Evolutionary conservation across 2,113 vertebrate species (phyloP).

Genomic region (Callithrix jacchus): DNA sequence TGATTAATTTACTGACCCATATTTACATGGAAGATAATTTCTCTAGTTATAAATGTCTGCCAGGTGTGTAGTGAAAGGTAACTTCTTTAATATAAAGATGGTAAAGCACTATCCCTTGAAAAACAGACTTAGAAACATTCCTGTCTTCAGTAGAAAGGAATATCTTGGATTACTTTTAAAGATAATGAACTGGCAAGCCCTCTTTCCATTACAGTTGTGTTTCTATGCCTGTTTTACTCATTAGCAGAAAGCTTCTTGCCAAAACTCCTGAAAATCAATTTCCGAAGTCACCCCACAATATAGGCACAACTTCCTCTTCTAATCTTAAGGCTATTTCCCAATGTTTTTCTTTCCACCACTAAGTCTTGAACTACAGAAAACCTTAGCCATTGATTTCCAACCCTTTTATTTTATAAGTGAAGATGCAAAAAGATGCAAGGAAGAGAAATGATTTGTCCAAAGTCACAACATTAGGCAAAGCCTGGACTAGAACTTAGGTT

Average conservation of each 20-base stretch:
- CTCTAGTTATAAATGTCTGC: conserved; percentile 49
- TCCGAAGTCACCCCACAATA: neutral
- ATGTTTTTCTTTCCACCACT: neutral
- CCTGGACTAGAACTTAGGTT: neutral
- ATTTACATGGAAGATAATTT: conserved; percentile 64
- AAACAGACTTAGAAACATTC: neutral
- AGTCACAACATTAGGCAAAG: neutral
- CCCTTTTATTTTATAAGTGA: neutral
- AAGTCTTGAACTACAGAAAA: neutral
- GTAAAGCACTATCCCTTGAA: neutral
- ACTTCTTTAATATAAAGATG: conserved; percentile 17
- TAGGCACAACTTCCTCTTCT: neutral
- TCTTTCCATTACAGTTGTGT: neutral
- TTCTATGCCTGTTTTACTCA: neutral
- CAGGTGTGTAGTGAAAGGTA: conserved; percentile 18
- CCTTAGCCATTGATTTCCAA: neutral
- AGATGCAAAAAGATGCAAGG: neutral
- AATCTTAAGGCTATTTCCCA: neutral
- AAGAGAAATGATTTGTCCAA: neutral
- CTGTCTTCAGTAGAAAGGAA: neutral
- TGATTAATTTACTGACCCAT: conserved; percentile 71
- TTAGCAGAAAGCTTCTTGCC: neutral
- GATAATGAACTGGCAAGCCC: neutral
- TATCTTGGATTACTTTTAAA: neutral
- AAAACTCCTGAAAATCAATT: neutral